phyloP scores from a whole-genome alignment of 1,140 invertebrate genomes.

The Sycobia sp. region DNA sequence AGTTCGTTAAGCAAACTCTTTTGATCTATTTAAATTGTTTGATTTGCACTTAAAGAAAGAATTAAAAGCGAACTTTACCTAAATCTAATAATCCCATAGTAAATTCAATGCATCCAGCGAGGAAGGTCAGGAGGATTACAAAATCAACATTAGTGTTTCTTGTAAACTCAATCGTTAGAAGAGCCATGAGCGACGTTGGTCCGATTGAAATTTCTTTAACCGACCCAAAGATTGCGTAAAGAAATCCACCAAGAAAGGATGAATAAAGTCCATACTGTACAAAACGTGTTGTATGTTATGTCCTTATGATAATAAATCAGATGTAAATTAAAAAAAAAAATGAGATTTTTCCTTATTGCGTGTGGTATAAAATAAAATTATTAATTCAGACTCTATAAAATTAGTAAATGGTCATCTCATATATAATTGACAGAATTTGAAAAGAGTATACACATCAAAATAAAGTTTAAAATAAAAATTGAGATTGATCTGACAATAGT shows the following conservation, averaged over 20 bases:
- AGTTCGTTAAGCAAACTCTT: too few relatives aligned
- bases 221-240: conserved; percentile 88
- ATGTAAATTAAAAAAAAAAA: conserved; percentile 42
- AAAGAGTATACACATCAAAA: too few relatives aligned
- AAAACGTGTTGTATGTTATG: conserved; percentile 40
- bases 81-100: conserved; percentile 78
- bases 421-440: too few relatives aligned
- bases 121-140: conserved; percentile 78
- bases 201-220: conserved; percentile 91
- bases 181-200: conserved; percentile 83
- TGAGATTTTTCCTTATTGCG: too few relatives aligned
- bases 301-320: too few relatives aligned
- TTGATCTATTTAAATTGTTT: too few relatives aligned
- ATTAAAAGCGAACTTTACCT: conserved; percentile 64
- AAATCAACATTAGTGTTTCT: conserved; percentile 73
- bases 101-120: conserved; percentile 77
- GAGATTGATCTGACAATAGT: too few relatives aligned
- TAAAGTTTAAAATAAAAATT: too few relatives aligned
- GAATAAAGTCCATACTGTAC: conserved; percentile 76
- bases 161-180: conserved; percentile 78
- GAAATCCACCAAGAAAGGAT: conserved; percentile 75
- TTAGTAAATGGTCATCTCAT: too few relatives aligned
- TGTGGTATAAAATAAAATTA: too few relatives aligned
- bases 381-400: too few relatives aligned
- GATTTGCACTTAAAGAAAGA: too few relatives aligned